A percentile compares a stretch with the other conserved stretches of the same genome.
phyloP scores from a whole-genome alignment of 2,113 vertebrate genomes.

The Ovis canadensis region DNA sequence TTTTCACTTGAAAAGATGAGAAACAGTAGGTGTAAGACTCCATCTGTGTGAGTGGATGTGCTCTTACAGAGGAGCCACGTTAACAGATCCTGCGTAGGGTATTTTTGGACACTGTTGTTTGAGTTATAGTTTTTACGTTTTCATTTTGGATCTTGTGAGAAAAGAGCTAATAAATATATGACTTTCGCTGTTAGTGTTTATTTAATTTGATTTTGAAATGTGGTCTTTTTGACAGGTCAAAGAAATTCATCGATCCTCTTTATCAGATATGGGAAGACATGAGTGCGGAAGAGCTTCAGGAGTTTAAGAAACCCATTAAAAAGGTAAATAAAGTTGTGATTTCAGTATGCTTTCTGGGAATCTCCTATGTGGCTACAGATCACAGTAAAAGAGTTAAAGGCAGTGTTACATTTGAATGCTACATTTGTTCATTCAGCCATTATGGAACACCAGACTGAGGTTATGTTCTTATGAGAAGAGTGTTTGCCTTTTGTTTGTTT shows the following conservation, averaged over 20 bases:
- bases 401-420: background rate
- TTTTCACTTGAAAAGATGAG: background rate
- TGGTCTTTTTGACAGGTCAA: constrained; percentile 83
- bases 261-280: constrained; percentile 95
- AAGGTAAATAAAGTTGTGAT: constrained; percentile 81
- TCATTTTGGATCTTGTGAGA: background rate
- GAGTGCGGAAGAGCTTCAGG: constrained; percentile 81
- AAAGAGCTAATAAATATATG: background rate
- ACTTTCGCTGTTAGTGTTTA: background rate
- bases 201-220: background rate
- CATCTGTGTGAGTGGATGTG: background rate
- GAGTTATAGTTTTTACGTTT: background rate
- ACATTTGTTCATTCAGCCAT: background rate
- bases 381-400: background rate
- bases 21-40: background rate
- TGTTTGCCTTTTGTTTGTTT: background rate
- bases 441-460: background rate
- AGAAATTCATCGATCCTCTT: constrained; percentile 86
- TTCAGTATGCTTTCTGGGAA: background rate
- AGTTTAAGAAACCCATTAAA: constrained; percentile 71
- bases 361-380: background rate
- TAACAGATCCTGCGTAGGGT: background rate
- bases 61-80: background rate
- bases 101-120: background rate
- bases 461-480: background rate